Evolutionary conservation across 2,797 vertebrate species (phyloP).

Genomic region (Microchirus variegatus): DNA sequence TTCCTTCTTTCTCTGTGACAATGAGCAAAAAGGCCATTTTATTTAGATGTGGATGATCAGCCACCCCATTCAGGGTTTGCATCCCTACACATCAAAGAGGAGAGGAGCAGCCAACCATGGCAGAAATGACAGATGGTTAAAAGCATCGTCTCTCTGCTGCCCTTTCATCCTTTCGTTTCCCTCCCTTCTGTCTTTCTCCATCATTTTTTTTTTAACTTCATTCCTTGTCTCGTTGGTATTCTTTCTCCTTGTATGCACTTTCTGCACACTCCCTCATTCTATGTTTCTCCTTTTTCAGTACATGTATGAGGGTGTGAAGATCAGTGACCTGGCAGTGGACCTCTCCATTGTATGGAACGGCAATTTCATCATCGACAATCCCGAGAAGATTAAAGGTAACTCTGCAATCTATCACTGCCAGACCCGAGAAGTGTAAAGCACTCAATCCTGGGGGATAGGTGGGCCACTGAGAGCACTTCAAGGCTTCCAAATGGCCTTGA

Average conservation of each 20-base stretch:
- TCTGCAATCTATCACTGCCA: slow-evolving; percentile 68
- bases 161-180: slow-evolving; percentile 64
- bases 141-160: slow-evolving; percentile 65
- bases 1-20: slow-evolving; percentile 46
- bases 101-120: slow-evolving; percentile 64
- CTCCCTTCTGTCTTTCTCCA: slow-evolving; percentile 41
- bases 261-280: slow-evolving; percentile 35
- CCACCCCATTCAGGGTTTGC: slow-evolving; percentile 50
- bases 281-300: slow-evolving; percentile 83
- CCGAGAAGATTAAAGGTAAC: slow-evolving; percentile 93
- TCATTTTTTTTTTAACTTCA: slow-evolving; percentile 19
- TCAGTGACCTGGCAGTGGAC: slow-evolving; percentile 92
- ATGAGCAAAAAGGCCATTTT: slow-evolving; percentile 71
- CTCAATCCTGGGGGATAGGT: slow-evolving; percentile 66
- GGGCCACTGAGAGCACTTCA: slow-evolving; percentile 63
- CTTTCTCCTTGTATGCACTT: slow-evolving; percentile 33
- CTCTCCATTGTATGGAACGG: slow-evolving; percentile 97
- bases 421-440: slow-evolving; percentile 62
- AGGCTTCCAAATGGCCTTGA: slow-evolving; percentile 55
- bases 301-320: slow-evolving; percentile 92
- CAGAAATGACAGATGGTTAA: slow-evolving; percentile 77
- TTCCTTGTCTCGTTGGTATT: slow-evolving; percentile 36
- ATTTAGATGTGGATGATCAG: slow-evolving; percentile 66
- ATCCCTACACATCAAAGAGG: slow-evolving; percentile 59
- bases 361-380: slow-evolving; percentile 98